These are phyloP conservation scores for Hypomesus transpacificus DNA, from an alignment of 2,113 vertebrate species.

Conservation along the genomic window DNA sequence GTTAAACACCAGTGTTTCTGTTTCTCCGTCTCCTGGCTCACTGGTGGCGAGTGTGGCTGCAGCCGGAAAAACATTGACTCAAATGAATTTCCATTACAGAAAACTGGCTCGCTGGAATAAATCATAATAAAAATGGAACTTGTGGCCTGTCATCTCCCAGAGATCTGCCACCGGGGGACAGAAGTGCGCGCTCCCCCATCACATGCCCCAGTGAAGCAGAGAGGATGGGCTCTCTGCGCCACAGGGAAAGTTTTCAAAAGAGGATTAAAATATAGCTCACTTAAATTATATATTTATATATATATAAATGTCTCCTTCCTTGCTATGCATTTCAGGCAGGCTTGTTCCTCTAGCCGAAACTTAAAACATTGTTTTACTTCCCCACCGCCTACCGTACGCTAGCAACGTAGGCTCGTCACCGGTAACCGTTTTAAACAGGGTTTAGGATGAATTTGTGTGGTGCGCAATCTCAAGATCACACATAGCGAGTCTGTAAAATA, in stretches of 20 bases:
- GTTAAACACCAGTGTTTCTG: slow-evolving; percentile 41
- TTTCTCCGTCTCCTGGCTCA: slow-evolving; percentile 41
- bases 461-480: no score
- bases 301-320: slow-evolving; percentile 26
- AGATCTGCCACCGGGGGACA: slow-evolving; percentile 73
- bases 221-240: slow-evolving; percentile 62
- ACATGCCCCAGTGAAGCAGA: slow-evolving; percentile 76
- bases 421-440: no score
- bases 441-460: no score
- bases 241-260: slow-evolving; percentile 62
- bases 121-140: slow-evolving; percentile 78
- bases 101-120: slow-evolving; percentile 73
- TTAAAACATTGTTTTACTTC: not conserved
- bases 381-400: not conserved
- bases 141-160: slow-evolving; percentile 72
- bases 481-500: no score
- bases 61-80: slow-evolving; percentile 53
- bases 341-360: slow-evolving; percentile 11
- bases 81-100: slow-evolving; percentile 76
- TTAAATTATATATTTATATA: slow-evolving; percentile 39
- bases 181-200: slow-evolving; percentile 69
- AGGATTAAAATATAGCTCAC: slow-evolving; percentile 63
- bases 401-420: no score
- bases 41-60: slow-evolving; percentile 49
- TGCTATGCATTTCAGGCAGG: slow-evolving; percentile 20